These are phyloP conservation scores for Egretta garzetta DNA, from an alignment of 2,113 vertebrate genomes.

Conservation along the genomic window DNA sequence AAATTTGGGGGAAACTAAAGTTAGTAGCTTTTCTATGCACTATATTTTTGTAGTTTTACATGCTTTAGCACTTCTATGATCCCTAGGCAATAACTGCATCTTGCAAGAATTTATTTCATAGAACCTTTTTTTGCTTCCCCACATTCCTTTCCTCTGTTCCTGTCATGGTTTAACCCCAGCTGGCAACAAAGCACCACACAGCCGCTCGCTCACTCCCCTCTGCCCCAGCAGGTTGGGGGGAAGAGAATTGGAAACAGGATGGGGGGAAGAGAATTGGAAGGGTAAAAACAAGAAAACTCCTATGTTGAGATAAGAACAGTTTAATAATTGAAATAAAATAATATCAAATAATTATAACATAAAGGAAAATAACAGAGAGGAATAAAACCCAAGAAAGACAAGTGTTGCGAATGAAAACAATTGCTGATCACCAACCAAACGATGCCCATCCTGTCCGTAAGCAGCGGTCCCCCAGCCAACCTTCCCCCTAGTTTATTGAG, in stretches of 20 bases:
- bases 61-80: neutral
- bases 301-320: neutral
- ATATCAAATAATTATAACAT: neutral
- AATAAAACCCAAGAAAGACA: no score
- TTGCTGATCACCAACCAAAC: neutral
- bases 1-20: neutral
- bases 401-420: no score
- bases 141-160: neutral
- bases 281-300: neutral
- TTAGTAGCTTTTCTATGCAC: neutral
- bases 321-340: neutral
- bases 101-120: neutral
- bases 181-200: neutral
- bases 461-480: no score
- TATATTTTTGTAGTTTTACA: neutral
- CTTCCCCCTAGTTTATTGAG: no score
- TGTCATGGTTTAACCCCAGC: neutral
- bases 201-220: no score
- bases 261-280: neutral
- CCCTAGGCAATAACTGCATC: neutral
- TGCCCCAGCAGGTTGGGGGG: no score
- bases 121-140: neutral
- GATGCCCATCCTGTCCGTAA: neutral
- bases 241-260: no score
- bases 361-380: no score